These are phyloP conservation scores for Barypeithes pellucidus DNA, from an alignment of 2,888 invertebrate species.

Conservation along the genomic window DNA sequence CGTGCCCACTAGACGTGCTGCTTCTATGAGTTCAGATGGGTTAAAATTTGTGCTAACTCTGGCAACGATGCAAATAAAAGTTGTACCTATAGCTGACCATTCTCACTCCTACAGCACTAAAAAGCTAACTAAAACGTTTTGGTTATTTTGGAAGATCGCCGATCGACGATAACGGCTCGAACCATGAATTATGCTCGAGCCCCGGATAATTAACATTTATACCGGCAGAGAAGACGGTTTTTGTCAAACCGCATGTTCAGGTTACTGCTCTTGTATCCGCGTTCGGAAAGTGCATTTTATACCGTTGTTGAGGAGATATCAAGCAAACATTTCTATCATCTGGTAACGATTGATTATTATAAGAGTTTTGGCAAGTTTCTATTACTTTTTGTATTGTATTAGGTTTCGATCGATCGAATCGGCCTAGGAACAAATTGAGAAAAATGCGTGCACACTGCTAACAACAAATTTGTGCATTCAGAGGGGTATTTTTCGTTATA, in stretches of 20 bases:
- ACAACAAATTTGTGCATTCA: no score
- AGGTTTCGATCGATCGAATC: no score
- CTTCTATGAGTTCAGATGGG: no score
- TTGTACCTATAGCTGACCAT: slow-evolving; percentile 64
- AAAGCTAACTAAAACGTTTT: slow-evolving; percentile 64
- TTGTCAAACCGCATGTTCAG: slow-evolving; percentile 23
- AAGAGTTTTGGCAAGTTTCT: no score
- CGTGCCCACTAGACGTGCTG: no score
- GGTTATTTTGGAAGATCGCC: slow-evolving; percentile 63
- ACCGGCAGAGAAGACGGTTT: slow-evolving; percentile 24
- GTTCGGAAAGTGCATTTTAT: neutral
- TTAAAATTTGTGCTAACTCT: neutral
- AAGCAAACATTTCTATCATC: neutral
- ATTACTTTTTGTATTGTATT: no score
- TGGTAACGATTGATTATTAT: no score
- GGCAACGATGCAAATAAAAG: slow-evolving; percentile 42
- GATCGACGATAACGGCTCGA: slow-evolving; percentile 61
- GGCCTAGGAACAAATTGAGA: no score
- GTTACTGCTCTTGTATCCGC: neutral
- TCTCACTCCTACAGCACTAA: slow-evolving; percentile 67
- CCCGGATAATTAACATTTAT: slow-evolving; percentile 47
- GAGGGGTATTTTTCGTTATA: no score
- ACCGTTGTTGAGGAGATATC: neutral
- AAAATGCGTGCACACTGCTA: no score
- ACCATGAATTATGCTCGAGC: slow-evolving; percentile 59